A percentile compares a stretch with the other conserved stretches of the same genome.
Evolutionary conservation across 2,113 vertebrate genomes (phyloP).

Genomic region (Nesoenas mayeri): DNA sequence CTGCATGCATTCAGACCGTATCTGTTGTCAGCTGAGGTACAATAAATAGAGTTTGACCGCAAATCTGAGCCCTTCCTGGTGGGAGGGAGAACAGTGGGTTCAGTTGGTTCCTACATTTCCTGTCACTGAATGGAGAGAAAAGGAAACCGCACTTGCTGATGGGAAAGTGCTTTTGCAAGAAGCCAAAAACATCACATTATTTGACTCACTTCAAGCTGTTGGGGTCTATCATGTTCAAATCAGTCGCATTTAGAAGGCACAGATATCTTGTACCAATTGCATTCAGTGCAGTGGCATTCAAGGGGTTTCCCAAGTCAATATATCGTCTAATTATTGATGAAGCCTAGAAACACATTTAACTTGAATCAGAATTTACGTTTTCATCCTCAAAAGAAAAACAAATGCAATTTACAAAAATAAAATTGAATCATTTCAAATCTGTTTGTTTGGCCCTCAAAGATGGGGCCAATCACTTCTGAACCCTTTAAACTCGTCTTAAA

Average conservation of each 20-base stretch:
- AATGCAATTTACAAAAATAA: neutral
- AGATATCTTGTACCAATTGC: conserved; percentile 68
- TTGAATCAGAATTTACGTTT: neutral
- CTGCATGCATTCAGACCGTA: neutral
- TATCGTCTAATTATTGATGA: conserved; percentile 70
- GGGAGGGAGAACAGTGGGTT: neutral
- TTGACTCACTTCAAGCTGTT: conserved; percentile 75
- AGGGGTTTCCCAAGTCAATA: neutral
- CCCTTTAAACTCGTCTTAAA: neutral
- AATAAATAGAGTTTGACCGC: neutral
- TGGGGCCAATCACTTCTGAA: neutral
- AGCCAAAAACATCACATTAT: neutral
- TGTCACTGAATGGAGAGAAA: neutral
- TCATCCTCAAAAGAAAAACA: neutral
- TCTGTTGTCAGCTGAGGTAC: neutral
- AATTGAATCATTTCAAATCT: accelerated
- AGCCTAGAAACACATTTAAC: conserved; percentile 55
- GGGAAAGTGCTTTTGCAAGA: neutral
- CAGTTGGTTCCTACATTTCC: neutral
- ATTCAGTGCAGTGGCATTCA: conserved; percentile 67
- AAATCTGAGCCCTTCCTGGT: neutral
- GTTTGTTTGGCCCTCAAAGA: neutral
- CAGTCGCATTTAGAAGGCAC: conserved; percentile 65
- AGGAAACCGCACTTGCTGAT: neutral
- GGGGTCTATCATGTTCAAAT: conserved; percentile 63